Evolutionary conservation across 2,797 vertebrate species (phyloP).

Genomic region (Acomys russatus): DNA sequence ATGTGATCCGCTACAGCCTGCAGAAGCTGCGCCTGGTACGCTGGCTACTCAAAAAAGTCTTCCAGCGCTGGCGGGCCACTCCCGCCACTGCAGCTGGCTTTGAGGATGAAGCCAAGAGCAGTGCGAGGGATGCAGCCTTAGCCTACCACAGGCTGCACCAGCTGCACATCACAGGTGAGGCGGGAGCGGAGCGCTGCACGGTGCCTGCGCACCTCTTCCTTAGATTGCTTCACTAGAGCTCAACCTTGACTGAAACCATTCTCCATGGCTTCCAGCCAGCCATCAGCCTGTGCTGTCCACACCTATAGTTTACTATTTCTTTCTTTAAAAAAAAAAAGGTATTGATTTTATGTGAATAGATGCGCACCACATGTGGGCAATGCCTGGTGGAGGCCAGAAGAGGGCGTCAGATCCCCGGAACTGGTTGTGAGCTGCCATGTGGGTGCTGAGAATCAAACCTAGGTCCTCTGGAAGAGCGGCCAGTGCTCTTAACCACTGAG

Average conservation of each 20-base stretch:
- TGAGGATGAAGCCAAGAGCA: constrained; percentile 95
- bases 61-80: constrained; percentile 87
- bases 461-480: background rate
- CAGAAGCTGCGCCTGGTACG: constrained; percentile 95
- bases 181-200: rapidly evolving
- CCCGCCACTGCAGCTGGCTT: constrained; percentile 89
- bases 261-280: background rate
- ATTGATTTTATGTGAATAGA: background rate
- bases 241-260: background rate
- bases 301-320: background rate
- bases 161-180: constrained; percentile 96
- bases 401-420: background rate
- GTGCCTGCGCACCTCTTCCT: rapidly evolving
- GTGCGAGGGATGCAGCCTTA: constrained; percentile 94
- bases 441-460: background rate
- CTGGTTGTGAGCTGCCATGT: background rate
- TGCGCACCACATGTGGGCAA: background rate
- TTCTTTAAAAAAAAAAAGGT: background rate
- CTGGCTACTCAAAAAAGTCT: constrained; percentile 96
- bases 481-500: background rate
- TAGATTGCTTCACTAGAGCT: background rate
- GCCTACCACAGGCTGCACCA: constrained; percentile 97
- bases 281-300: background rate
- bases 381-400: background rate
- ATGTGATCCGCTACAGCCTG: constrained; percentile 96